Conservation (phyloP, 2,797 vertebrate genomes). For the Brachyalestes nurse region DNA sequence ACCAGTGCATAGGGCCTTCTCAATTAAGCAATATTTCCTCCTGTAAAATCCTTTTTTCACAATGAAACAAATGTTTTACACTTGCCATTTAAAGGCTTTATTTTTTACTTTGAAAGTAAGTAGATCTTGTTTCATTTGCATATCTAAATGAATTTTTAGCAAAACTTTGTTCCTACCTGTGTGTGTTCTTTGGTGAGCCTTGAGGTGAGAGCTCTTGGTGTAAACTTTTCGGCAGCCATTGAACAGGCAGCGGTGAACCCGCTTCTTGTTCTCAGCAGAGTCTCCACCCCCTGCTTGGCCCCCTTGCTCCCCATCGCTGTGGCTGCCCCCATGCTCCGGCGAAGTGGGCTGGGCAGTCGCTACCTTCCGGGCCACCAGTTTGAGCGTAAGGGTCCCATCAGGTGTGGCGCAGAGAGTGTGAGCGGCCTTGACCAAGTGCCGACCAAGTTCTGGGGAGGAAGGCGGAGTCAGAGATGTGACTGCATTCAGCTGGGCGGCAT, state of each 20-base stretch:
- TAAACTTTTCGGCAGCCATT: conserved; percentile 99
- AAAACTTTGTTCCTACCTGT: conserved; percentile 83
- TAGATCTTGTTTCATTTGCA: too few relatives aligned
- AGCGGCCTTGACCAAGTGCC: conserved; percentile 92
- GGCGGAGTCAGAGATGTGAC: conserved; percentile 97
- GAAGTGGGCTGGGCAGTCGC: conserved; percentile 85
- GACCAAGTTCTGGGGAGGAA: conserved; percentile 95
- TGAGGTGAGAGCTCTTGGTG: conserved; percentile 99
- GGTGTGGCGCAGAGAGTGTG: conserved; percentile 88
- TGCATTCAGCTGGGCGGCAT: conserved; percentile 95
- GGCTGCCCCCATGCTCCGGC: conserved; percentile 73
- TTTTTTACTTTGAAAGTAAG: too few relatives aligned
- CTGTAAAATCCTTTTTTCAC: too few relatives aligned
- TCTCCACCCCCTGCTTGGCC: conserved; percentile 71
- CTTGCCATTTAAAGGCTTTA: too few relatives aligned
- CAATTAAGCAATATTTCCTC: too few relatives aligned
- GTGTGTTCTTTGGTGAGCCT: conserved; percentile 98
- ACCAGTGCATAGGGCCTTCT: too few relatives aligned
- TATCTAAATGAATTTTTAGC: too few relatives aligned
- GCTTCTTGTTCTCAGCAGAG: conserved; percentile 95
- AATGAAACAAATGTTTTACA: too few relatives aligned
- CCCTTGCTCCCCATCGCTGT: conserved; percentile 89
- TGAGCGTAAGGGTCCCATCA: conserved; percentile 93
- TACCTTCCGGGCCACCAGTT: conserved; percentile 93
- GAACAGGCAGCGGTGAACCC: conserved; percentile 98